Evolutionary conservation across 2,113 vertebrate genomes (phyloP), one percentile per base, ranked within the genome.

Genomic region (Triplophysa rosa): DNA sequence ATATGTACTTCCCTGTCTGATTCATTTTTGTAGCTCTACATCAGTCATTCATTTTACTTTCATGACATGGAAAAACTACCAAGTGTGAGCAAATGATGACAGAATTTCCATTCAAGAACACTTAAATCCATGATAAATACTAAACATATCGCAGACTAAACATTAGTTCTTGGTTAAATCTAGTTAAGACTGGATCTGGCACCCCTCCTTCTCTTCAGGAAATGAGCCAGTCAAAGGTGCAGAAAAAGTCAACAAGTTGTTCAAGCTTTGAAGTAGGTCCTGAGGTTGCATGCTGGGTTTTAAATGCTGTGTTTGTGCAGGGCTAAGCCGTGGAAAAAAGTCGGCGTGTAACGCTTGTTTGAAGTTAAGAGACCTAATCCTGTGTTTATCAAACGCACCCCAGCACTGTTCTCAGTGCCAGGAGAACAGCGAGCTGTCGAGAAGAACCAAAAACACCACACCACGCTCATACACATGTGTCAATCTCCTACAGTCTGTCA

Each of bases 181-280:
- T 40, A 59, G 69, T 72, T 59, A 59, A 72, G n/a, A 8, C 26
- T 13, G 23, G 29, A 61, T 7, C 67, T 40, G n/a, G 58, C 4
- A 26, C 9, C n/a, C 69, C 14, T 68, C 26, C 67, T 61, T 61
- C 61, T 69, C 16, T 16, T 47, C 24, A 73, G 62, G 40, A 78
- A 82, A 82, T 52, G 33, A 58, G 49, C 26, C 52, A 66, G n/a
- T 65, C n/a, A 59, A 66, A 63, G 45, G 54, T 69, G 21, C 40
- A 7, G 42, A 69, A 52, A 80, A 47, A 62, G 7, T 58, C 68
- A 33, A 71, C 47, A 65, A 40, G 54, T 37, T 47, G 26, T 19
- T 10, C 3, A 49, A 5, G 10, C 80, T 61, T 59, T 72, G 17
- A 66, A 47, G 52, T 72, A 52, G 29, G 23, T 9, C 21, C 19